phyloP scores from a whole-genome alignment of 2,797 vertebrate genomes.

The Pelochelys cantorii region DNA sequence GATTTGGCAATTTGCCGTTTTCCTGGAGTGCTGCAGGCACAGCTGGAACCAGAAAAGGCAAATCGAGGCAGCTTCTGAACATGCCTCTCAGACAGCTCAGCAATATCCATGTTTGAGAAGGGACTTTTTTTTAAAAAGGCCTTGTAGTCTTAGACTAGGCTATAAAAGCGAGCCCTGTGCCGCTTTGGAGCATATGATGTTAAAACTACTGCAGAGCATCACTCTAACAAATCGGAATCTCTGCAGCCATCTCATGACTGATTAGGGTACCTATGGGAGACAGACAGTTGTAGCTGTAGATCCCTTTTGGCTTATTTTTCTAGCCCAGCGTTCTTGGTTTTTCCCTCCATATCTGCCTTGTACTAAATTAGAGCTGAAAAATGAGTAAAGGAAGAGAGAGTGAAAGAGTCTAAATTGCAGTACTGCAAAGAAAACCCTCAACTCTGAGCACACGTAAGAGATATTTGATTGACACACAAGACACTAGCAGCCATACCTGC shows the following conservation, averaged over 20 bases:
- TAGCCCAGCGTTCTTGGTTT: neutral
- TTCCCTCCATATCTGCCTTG: neutral
- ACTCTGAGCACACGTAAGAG: neutral
- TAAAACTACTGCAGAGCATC: neutral
- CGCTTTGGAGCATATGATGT: neutral
- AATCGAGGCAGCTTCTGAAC: neutral
- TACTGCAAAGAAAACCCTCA: neutral
- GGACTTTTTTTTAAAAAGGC: neutral
- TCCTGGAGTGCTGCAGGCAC: neutral
- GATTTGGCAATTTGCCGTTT: rapidly evolving
- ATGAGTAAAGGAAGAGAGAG: neutral
- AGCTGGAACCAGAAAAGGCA: neutral
- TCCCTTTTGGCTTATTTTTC: neutral
- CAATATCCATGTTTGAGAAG: constrained; percentile 29
- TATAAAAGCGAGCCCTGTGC: rapidly evolving
- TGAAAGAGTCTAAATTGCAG: neutral
- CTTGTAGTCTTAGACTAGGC: neutral
- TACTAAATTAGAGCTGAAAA: neutral
- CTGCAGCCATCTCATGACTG: rapidly evolving
- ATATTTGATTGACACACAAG: neutral
- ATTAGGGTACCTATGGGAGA: rapidly evolving
- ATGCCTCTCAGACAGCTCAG: neutral
- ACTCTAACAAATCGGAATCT: neutral
- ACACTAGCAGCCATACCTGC: constrained; percentile 11
- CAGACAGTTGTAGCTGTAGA: rapidly evolving